Evolutionary conservation across 2,113 vertebrate species (phyloP).

Genomic region (Pterocles orientalis): DNA sequence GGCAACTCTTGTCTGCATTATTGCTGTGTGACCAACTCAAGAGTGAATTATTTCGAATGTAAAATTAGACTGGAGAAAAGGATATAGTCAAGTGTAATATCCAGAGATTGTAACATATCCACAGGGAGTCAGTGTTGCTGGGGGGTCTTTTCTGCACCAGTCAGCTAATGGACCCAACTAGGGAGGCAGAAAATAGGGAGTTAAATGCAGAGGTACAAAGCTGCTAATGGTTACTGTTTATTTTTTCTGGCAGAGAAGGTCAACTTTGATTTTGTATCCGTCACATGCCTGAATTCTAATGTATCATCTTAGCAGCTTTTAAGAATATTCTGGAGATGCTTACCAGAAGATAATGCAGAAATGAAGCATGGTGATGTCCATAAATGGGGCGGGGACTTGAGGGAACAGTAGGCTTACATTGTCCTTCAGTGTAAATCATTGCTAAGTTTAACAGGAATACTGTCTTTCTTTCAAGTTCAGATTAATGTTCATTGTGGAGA

Average conservation of each 20-base stretch:
- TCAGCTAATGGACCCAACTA: conserved; percentile 52
- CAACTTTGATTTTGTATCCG: conserved; percentile 56
- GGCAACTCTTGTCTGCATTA: not conserved
- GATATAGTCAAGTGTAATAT: not conserved
- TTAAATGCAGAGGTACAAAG: conserved; percentile 54
- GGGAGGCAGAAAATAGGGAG: conserved; percentile 38
- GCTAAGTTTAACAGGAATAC: not conserved
- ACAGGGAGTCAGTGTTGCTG: conserved; percentile 40
- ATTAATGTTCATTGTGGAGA: not conserved
- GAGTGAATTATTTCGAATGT: not conserved
- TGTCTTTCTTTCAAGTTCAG: not conserved
- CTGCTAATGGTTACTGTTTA: conserved; percentile 60
- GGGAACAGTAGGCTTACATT: not conserved
- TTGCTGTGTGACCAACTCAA: not conserved
- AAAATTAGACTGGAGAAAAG: not conserved
- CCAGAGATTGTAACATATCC: not conserved
- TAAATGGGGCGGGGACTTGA: not conserved
- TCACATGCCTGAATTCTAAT: conserved; percentile 53
- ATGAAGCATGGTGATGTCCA: not conserved
- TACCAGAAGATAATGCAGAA: conserved; percentile 27
- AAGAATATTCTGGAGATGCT: conserved; percentile 43
- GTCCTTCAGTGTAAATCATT: not conserved
- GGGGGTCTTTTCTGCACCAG: conserved; percentile 19
- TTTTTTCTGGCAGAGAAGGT: conserved; percentile 63
- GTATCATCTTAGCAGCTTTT: conserved; percentile 51